A percentile compares a stretch with the other conserved stretches of the same genome.
Evolutionary conservation across 2,113 vertebrate species (phyloP).

Genomic region (Lates calcarifer): DNA sequence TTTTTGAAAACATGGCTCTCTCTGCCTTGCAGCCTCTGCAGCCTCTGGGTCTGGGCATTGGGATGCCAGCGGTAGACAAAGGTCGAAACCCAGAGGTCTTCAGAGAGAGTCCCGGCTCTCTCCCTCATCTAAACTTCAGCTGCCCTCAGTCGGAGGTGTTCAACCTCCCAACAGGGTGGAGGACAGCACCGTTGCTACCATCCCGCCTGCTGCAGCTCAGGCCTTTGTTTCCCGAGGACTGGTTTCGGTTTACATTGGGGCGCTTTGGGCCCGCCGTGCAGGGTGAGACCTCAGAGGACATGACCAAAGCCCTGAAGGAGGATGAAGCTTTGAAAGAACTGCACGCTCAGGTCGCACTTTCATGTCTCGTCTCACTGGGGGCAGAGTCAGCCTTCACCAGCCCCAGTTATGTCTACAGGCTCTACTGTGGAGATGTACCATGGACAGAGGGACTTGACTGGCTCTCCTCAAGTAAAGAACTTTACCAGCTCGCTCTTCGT

Average conservation of each 20-base stretch:
- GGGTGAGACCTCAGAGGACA: slow-evolving; percentile 84
- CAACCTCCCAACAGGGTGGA: slow-evolving; percentile 91
- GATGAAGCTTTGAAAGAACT: slow-evolving; percentile 89
- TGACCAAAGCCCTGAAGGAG: slow-evolving; percentile 88
- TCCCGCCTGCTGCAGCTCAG: slow-evolving; percentile 88
- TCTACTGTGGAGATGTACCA: slow-evolving; percentile 91
- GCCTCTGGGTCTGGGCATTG: slow-evolving; percentile 83
- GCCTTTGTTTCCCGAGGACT: slow-evolving; percentile 92
- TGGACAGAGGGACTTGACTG: slow-evolving; percentile 94
- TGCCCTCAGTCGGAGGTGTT: slow-evolving; percentile 89
- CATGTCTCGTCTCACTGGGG: slow-evolving; percentile 91
- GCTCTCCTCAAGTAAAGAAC: slow-evolving; percentile 91
- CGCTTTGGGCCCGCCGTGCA: slow-evolving; percentile 87
- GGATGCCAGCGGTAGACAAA: slow-evolving; percentile 83
- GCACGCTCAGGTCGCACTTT: slow-evolving; percentile 89
- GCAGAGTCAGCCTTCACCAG: slow-evolving; percentile 88
- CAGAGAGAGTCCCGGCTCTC: slow-evolving; percentile 71
- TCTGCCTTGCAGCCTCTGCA: slow-evolving; percentile 84
- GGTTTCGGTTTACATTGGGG: slow-evolving; percentile 92
- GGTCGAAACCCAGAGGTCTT: slow-evolving; percentile 85
- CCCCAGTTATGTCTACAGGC: slow-evolving; percentile 90
- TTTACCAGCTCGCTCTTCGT: slow-evolving; percentile 92
- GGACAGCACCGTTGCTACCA: slow-evolving; percentile 84
- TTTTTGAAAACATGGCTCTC: slow-evolving; percentile 83
- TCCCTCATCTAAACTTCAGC: slow-evolving; percentile 86